Percentiles rank a stretch among this genome's conserved stretches.
Conservation (phyloP, 2,888 invertebrate genomes). For the Sesia apiformis region DNA sequence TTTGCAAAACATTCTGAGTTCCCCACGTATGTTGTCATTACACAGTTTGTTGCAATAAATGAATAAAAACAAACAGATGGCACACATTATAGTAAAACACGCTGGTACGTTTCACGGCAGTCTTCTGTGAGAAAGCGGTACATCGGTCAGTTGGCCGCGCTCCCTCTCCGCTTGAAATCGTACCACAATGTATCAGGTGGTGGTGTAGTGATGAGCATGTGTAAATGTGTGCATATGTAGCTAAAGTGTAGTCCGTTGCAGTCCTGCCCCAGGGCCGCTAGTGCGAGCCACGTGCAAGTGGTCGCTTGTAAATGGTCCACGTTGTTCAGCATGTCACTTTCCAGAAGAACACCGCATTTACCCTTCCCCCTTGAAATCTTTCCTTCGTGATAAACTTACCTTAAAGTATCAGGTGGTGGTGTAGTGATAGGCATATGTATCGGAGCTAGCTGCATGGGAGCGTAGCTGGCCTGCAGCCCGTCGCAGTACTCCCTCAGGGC, state of each 20-base stretch:
- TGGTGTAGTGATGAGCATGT: slow-evolving; percentile 77
- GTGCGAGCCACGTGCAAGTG: slow-evolving; percentile 89
- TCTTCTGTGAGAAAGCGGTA: too few relatives aligned
- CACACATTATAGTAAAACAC: too few relatives aligned
- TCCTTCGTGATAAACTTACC: slow-evolving; percentile 64
- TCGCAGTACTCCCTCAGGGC: slow-evolving; percentile 68
- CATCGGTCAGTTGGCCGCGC: too few relatives aligned
- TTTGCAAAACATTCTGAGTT: too few relatives aligned
- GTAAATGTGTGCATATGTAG: slow-evolving; percentile 77
- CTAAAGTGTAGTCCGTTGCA: slow-evolving; percentile 37
- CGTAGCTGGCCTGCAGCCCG: slow-evolving; percentile 60
- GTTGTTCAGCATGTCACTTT: slow-evolving; percentile 81
- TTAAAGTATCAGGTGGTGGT: slow-evolving; percentile 79
- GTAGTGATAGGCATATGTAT: slow-evolving; percentile 78
- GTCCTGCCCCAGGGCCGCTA: slow-evolving; percentile 78
- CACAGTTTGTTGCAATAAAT: too few relatives aligned
- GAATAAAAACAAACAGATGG: too few relatives aligned
- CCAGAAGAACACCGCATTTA: slow-evolving; percentile 85
- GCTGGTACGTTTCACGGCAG: too few relatives aligned
- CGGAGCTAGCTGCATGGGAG: slow-evolving; percentile 72
- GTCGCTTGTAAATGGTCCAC: slow-evolving; percentile 85
- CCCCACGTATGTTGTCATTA: too few relatives aligned
- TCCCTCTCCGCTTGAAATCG: too few relatives aligned
- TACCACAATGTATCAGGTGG: slow-evolving; percentile 82
- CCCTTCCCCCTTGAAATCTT: too few relatives aligned